Percentiles rank a stretch among this genome's conserved stretches.
Conservation (phyloP, 2,113 vertebrate genomes). For the Sapajus apella region DNA sequence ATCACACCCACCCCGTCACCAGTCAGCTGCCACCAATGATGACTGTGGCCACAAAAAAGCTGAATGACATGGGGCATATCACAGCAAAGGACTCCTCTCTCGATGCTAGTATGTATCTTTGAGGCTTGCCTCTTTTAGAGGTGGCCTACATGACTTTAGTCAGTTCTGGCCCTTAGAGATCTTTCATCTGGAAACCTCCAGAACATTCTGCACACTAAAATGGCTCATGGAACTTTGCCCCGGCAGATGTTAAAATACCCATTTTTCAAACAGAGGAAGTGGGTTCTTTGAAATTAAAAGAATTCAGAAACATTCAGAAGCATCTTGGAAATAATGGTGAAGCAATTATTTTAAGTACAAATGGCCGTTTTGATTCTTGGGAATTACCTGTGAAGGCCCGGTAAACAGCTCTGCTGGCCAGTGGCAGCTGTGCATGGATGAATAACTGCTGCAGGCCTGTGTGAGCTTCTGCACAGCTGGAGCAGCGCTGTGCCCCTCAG, state of each 20-base stretch:
- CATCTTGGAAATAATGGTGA: slow-evolving; percentile 56
- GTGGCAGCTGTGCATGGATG: background rate
- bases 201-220: slow-evolving; percentile 15
- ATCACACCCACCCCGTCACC: fast-evolving
- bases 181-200: slow-evolving; percentile 22
- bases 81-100: background rate
- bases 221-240: background rate
- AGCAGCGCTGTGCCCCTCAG: slow-evolving; percentile 54
- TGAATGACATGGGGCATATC: background rate
- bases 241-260: slow-evolving; percentile 26
- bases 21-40: background rate
- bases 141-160: background rate
- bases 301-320: slow-evolving; percentile 57
- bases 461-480: background rate
- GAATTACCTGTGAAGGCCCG: background rate
- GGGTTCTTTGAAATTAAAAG: slow-evolving; percentile 58
- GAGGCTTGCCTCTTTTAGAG: background rate
- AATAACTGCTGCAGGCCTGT: background rate
- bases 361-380: slow-evolving; percentile 66
- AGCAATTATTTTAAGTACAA: slow-evolving; percentile 52
- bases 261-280: slow-evolving; percentile 46
- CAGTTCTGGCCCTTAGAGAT: background rate
- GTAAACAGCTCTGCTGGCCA: background rate
- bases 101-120: background rate
- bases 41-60: background rate